phyloP scores from a whole-genome alignment of 2,113 vertebrate species.

The Tauraco erythrolophus region DNA sequence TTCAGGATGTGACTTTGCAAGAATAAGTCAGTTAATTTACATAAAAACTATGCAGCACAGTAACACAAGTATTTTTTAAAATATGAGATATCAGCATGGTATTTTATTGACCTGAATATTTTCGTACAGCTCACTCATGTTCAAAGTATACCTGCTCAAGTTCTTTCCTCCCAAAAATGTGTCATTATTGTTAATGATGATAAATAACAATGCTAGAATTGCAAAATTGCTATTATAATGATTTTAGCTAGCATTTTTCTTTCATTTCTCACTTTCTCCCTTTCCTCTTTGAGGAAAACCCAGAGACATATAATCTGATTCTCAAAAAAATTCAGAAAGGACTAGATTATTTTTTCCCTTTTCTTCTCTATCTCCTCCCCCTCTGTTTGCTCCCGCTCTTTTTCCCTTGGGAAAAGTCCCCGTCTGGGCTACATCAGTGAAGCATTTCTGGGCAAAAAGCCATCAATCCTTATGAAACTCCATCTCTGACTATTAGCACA shows the following conservation, averaged over 20 bases:
- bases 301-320: not conserved
- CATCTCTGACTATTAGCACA: not conserved
- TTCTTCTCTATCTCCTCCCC: not conserved
- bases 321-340: not conserved
- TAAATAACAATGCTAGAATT: not conserved
- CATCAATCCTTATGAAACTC: slow-evolving; percentile 12
- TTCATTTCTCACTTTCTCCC: not conserved
- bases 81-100: not conserved
- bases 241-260: not conserved
- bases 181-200: not conserved
- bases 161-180: not conserved
- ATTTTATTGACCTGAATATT: not conserved
- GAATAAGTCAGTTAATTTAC: not conserved
- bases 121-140: not conserved
- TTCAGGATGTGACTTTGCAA: not conserved
- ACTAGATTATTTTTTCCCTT: not conserved
- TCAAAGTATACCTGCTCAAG: not conserved
- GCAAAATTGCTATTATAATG: not conserved
- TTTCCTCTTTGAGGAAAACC: not conserved
- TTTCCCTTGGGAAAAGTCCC: slow-evolving; percentile 23
- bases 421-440: slow-evolving; percentile 31
- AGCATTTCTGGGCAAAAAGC: slow-evolving; percentile 51
- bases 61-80: not conserved
- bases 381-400: not conserved
- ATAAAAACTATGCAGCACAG: not conserved